A percentile compares a stretch with the other conserved stretches of the same genome.
Conservation (phyloP, 1,140 invertebrate genomes). For the Trichonephila inaurata region DNA sequence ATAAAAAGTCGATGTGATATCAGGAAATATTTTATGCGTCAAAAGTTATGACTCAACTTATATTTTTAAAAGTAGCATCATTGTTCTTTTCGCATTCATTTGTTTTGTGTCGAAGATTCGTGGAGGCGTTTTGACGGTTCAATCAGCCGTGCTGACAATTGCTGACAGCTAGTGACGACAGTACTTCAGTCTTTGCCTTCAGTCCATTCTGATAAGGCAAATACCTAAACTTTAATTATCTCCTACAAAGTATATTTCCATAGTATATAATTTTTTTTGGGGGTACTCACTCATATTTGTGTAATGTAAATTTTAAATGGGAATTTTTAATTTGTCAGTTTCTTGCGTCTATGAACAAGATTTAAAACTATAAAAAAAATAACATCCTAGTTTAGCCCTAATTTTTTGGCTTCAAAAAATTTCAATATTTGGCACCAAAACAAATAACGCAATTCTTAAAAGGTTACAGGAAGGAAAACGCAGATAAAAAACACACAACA, state of each 20-base stretch:
- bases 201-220: background rate
- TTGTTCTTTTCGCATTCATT: background rate
- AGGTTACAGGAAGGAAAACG: too few relatives aligned
- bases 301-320: too few relatives aligned
- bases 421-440: too few relatives aligned
- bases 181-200: background rate
- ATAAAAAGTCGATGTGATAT: background rate
- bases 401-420: too few relatives aligned
- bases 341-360: too few relatives aligned
- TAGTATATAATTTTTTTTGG: background rate
- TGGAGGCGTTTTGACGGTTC: conserved; percentile 7
- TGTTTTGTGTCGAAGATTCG: background rate
- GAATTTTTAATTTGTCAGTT: too few relatives aligned
- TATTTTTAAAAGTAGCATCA: background rate
- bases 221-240: background rate
- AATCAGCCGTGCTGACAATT: background rate
- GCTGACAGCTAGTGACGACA: background rate
- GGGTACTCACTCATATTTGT: too few relatives aligned
- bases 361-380: too few relatives aligned
- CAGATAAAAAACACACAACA: too few relatives aligned
- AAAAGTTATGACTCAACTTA: background rate
- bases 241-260: background rate
- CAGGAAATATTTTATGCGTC: background rate
- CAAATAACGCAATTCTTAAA: too few relatives aligned
- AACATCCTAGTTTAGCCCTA: too few relatives aligned